phyloP scores from a whole-genome alignment of 2,113 vertebrate genomes.

The Falco punctatus region DNA sequence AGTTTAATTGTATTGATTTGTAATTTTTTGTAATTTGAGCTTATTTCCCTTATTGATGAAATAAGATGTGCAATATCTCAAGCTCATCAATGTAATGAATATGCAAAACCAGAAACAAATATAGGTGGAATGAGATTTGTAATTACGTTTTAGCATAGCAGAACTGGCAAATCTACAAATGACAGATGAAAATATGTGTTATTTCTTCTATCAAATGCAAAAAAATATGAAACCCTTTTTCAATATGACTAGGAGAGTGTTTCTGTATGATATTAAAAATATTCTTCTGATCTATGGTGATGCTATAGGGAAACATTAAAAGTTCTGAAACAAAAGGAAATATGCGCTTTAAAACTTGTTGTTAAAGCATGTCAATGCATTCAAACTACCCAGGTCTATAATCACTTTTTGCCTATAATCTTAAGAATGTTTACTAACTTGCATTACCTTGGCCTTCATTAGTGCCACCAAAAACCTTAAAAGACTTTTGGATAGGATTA shows the following conservation, averaged over 20 bases:
- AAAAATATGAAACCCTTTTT: background rate
- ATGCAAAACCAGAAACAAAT: background rate
- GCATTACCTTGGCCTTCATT: slow-evolving; percentile 65
- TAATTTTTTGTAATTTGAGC: background rate
- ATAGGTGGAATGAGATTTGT: background rate
- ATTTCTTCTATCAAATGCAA: background rate
- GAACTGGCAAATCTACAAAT: background rate
- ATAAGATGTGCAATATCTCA: background rate
- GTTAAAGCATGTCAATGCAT: background rate
- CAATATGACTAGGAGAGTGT: background rate
- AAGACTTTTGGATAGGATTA: slow-evolving; percentile 59
- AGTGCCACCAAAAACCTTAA: slow-evolving; percentile 57
- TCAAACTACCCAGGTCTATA: background rate
- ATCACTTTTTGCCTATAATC: slow-evolving; percentile 3
- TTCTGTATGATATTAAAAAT: background rate
- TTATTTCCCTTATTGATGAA: background rate
- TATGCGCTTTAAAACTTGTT: background rate
- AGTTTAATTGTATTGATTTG: background rate
- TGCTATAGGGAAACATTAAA: background rate
- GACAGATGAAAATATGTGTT: background rate
- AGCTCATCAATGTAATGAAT: background rate
- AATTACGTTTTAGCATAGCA: background rate
- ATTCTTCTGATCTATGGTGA: background rate
- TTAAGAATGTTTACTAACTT: background rate
- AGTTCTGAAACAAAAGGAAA: background rate